Conservation (phyloP, 2,797 vertebrate genomes). For the Toxotes lorentzi region DNA sequence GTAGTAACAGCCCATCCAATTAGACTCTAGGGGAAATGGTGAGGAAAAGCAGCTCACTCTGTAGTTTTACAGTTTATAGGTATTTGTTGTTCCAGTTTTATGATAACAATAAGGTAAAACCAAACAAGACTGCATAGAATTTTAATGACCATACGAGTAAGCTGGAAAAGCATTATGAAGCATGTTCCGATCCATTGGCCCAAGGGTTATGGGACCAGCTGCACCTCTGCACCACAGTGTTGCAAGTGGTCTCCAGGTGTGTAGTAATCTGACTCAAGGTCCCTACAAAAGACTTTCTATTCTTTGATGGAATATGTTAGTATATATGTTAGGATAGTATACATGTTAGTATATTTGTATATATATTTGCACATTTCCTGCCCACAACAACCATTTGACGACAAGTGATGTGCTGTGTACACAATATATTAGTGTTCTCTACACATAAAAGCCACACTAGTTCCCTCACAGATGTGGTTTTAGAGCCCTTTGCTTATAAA, state of each 20-base stretch:
- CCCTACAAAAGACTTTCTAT: not conserved
- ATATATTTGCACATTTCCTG: not conserved
- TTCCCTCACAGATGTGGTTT: not conserved
- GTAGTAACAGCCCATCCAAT: not conserved
- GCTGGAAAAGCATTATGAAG: conserved; percentile 15
- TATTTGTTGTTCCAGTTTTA: conserved; percentile 8
- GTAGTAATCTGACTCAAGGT: not conserved
- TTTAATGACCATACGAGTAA: conserved; percentile 15
- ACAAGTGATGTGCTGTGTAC: not conserved
- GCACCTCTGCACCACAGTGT: no score
- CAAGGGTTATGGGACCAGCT: conserved; percentile 16
- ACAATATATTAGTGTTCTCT: not conserved
- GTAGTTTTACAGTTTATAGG: not conserved
- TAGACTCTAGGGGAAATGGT: not conserved
- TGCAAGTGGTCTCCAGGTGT: no score
- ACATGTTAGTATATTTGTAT: not conserved
- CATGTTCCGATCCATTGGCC: conserved; percentile 16
- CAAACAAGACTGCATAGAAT: conserved; percentile 12
- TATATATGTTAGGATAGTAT: no score
- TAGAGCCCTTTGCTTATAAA: not conserved
- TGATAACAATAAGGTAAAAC: conserved; percentile 5
- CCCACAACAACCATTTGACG: conserved; percentile 5
- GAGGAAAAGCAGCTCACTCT: not conserved
- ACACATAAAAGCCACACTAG: not conserved
- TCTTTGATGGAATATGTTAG: not conserved